phyloP scores from a whole-genome alignment of 2,113 vertebrate species.

The Cyrtonyx montezumae region DNA sequence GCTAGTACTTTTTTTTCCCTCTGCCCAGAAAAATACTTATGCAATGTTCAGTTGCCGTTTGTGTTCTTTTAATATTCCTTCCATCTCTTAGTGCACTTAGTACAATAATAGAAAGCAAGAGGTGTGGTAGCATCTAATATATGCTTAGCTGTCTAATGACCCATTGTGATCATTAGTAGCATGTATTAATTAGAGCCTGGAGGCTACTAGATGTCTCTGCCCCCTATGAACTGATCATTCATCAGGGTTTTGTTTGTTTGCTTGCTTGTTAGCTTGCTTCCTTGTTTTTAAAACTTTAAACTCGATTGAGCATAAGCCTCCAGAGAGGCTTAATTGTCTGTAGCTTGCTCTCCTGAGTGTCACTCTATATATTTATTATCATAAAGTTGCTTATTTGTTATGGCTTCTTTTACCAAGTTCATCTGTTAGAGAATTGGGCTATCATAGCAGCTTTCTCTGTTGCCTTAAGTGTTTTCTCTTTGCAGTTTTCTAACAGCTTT shows the following conservation, averaged over 20 bases:
- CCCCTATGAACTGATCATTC: neutral
- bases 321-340: neutral
- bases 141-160: constrained; percentile 12
- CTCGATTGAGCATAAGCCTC: neutral
- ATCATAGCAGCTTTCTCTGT: neutral
- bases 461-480: neutral
- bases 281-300: constrained; percentile 12
- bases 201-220: neutral
- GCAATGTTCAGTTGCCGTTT: neutral
- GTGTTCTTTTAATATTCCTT: neutral
- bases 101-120: neutral
- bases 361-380: constrained; percentile 4
- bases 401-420: constrained; percentile 10
- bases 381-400: constrained; percentile 20
- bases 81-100: neutral
- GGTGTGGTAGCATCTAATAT: neutral
- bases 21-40: neutral
- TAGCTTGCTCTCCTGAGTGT: neutral
- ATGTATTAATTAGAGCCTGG: constrained; percentile 11
- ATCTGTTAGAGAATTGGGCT: neutral
- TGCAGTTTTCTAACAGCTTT: constrained; percentile 22
- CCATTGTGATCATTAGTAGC: neutral
- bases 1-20: neutral
- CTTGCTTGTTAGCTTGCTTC: neutral
- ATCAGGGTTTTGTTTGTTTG: neutral